Conservation (phyloP, 2,797 vertebrate genomes). For the Tapera naevia region DNA sequence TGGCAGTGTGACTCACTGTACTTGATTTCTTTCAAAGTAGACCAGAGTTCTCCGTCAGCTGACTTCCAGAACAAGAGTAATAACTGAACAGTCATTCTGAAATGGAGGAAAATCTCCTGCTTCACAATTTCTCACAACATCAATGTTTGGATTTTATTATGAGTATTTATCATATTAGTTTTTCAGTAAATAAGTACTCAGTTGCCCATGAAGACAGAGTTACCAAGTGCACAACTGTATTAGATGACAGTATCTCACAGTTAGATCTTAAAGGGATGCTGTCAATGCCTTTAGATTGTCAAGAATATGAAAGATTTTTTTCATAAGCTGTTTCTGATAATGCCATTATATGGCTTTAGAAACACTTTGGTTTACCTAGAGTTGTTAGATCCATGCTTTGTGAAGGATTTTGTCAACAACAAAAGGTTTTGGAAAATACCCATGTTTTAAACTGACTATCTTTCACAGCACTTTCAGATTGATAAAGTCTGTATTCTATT, state of each 20-base stretch:
- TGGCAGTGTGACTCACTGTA: not conserved
- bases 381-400: not conserved
- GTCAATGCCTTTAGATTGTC: not conserved
- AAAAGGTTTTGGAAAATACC: not conserved
- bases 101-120: slow-evolving; percentile 1
- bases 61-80: not conserved
- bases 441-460: not conserved
- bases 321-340: not conserved
- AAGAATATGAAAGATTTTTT: not conserved
- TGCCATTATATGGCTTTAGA: not conserved
- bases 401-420: not conserved
- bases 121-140: not conserved
- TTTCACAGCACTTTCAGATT: not conserved
- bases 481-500: not conserved
- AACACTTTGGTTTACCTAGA: not conserved
- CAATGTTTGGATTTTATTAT: not conserved
- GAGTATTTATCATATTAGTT: not conserved
- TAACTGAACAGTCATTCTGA: not conserved
- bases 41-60: slow-evolving; percentile 27
- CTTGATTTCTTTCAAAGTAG: not conserved
- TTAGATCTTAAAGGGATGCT: not conserved
- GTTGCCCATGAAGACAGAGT: not conserved
- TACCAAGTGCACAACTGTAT: not conserved
- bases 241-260: not conserved
- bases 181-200: not conserved